Conservation (phyloP, 2,797 vertebrate species). For the Poecilia gillii region DNA sequence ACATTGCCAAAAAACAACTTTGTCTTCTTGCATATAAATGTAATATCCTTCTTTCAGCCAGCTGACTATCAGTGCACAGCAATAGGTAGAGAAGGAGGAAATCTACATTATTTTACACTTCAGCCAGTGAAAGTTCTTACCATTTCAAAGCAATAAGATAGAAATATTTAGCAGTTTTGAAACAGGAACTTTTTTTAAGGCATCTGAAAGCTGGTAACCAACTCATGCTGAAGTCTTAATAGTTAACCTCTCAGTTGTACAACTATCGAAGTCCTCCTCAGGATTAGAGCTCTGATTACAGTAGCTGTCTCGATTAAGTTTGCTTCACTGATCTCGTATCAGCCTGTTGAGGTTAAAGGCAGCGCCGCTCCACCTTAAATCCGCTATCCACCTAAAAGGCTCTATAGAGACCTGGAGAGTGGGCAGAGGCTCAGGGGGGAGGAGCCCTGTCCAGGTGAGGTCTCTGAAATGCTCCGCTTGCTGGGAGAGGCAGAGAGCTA, state of each 20-base stretch:
- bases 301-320: conserved; percentile 23
- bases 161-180: neutral
- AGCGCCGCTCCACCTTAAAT: conserved; percentile 65
- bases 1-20: neutral
- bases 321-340: conserved; percentile 4
- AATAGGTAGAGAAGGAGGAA: neutral
- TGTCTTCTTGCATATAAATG: neutral
- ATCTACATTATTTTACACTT: neutral
- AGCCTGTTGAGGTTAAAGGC: neutral
- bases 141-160: neutral
- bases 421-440: conserved; percentile 71
- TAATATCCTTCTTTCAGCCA: neutral
- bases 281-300: neutral
- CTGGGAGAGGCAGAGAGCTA: conserved; percentile 28
- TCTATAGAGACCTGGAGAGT: conserved; percentile 47
- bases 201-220: neutral
- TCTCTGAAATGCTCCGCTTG: conserved; percentile 12
- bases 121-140: neutral
- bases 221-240: neutral
- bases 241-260: neutral
- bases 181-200: neutral
- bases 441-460: conserved; percentile 75
- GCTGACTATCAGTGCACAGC: neutral
- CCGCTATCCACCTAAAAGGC: conserved; percentile 50
- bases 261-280: neutral